These are phyloP conservation scores for Lateolabrax maculatus DNA, from an alignment of 2,797 vertebrate genomes.

Conservation along the genomic window DNA sequence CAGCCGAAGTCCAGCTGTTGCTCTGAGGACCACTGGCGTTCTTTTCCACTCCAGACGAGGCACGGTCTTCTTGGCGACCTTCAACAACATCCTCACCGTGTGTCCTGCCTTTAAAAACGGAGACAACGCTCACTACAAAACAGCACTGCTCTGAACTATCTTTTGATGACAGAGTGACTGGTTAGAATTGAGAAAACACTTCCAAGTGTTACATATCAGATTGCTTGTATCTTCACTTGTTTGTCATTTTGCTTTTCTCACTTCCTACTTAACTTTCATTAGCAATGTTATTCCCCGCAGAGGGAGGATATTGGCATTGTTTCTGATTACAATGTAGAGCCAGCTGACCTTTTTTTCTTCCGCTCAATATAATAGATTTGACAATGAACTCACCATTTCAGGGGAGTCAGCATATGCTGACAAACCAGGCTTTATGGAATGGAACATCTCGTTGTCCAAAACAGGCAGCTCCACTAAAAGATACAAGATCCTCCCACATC, in stretches of 20 bases:
- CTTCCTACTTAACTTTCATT: constrained; percentile 50
- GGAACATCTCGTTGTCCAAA: constrained; percentile 95
- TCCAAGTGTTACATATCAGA: background rate
- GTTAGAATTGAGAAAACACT: constrained; percentile 24
- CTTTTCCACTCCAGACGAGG: constrained; percentile 92
- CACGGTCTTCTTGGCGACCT: constrained; percentile 90
- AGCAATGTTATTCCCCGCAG: constrained; percentile 23
- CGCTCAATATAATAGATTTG: constrained; percentile 54
- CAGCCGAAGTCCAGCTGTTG: constrained; percentile 94
- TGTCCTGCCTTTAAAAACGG: constrained; percentile 86
- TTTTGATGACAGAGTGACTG: constrained; percentile 22
- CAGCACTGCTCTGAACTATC: background rate
- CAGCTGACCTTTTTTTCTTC: constrained; percentile 32
- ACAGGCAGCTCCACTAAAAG: constrained; percentile 87
- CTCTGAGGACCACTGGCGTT: constrained; percentile 93
- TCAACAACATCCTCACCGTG: constrained; percentile 88
- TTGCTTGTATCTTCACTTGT: constrained; percentile 14
- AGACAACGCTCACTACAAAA: background rate
- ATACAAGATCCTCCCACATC: constrained; percentile 67
- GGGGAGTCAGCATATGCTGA: constrained; percentile 94
- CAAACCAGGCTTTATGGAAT: constrained; percentile 95
- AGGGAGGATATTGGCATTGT: constrained; percentile 16
- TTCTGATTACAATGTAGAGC: constrained; percentile 33
- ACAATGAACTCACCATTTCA: constrained; percentile 88
- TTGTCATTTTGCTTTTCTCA: constrained; percentile 44